These are phyloP conservation scores for Falco rusticolus DNA, from an alignment of 2,797 vertebrate species.

Conservation along the genomic window DNA sequence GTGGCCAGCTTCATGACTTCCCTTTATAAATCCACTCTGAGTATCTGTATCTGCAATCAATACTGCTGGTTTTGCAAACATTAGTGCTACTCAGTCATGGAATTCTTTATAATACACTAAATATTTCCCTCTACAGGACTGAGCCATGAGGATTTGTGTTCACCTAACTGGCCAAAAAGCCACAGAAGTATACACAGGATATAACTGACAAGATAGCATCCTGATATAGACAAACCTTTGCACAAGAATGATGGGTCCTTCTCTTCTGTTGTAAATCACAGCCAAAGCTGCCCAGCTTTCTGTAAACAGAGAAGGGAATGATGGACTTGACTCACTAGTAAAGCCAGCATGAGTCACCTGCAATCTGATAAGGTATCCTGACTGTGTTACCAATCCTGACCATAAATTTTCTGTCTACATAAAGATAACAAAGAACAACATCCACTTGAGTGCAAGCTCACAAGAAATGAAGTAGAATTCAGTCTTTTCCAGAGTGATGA, in stretches of 20 bases:
- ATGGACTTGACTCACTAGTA: background rate
- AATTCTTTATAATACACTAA: background rate
- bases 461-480: constrained; percentile 11
- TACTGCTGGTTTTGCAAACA: background rate
- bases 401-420: background rate
- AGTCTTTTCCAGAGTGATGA: constrained; percentile 19
- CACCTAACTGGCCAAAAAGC: background rate
- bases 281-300: background rate
- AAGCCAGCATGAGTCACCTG: background rate
- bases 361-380: background rate
- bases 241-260: background rate
- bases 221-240: background rate
- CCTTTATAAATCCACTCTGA: background rate
- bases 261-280: background rate
- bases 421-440: constrained; percentile 18
- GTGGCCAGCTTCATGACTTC: background rate
- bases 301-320: background rate
- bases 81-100: background rate
- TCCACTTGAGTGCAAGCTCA: background rate
- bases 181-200: background rate
- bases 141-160: background rate
- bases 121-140: background rate
- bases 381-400: background rate
- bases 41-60: background rate
- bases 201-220: background rate